Evolutionary conservation across 2,113 vertebrate genomes (phyloP).

Genomic region (Aviceda subcristata): DNA sequence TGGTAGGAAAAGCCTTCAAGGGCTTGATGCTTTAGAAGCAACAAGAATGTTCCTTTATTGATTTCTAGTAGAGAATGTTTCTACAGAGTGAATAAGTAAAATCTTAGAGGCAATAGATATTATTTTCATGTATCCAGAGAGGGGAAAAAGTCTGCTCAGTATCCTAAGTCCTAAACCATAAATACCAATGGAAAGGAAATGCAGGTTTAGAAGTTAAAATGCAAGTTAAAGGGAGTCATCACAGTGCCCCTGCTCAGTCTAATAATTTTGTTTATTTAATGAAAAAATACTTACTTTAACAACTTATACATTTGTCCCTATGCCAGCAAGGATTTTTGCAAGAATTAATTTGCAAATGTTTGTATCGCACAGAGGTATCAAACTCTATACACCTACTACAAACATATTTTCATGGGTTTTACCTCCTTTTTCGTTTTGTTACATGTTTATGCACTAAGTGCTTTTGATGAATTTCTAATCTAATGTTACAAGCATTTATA

Average conservation of each 20-base stretch:
- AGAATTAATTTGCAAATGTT: neutral
- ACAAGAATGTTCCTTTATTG: neutral
- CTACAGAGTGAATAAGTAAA: neutral
- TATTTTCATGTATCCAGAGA: neutral
- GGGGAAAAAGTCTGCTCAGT: neutral
- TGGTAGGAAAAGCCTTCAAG: neutral
- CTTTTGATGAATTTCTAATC: slow-evolving; percentile 3
- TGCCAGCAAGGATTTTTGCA: neutral
- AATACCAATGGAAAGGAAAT: neutral
- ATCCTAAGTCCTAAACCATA: neutral
- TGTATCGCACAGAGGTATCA: neutral
- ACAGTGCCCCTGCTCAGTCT: neutral
- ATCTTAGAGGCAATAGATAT: neutral
- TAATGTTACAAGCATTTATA: neutral
- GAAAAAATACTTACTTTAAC: neutral
- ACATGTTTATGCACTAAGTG: neutral
- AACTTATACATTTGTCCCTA: neutral
- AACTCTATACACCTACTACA: neutral
- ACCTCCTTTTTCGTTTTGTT: neutral
- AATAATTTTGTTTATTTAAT: neutral
- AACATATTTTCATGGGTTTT: neutral
- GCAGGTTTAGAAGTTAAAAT: neutral
- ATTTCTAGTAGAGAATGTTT: neutral
- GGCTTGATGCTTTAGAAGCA: neutral
- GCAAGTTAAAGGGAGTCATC: neutral